These are phyloP conservation scores for Takifugu bimaculatus DNA, from an alignment of 2,113 vertebrate species.

Conservation along the genomic window DNA sequence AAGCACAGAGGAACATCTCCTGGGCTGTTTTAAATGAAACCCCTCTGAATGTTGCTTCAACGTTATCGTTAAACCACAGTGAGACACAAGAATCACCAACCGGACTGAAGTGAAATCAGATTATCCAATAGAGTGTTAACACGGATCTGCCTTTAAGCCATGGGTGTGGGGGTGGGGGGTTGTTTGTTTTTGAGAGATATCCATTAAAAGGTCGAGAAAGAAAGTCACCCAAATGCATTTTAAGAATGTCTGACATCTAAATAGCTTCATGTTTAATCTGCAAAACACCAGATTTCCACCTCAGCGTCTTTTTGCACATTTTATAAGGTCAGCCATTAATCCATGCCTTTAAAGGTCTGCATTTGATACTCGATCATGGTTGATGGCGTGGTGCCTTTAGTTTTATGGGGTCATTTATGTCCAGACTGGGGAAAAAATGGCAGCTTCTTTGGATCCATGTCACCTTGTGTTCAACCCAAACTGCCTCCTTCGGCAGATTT, in stretches of 20 bases:
- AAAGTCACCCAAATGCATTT: no score
- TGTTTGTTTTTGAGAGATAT: background rate
- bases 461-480: slow-evolving; percentile 49
- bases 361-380: slow-evolving; percentile 23
- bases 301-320: background rate
- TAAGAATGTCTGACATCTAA: no score
- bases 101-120: no score
- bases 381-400: slow-evolving; percentile 29
- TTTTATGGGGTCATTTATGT: slow-evolving; percentile 54
- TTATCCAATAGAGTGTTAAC: no score
- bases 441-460: slow-evolving; percentile 48
- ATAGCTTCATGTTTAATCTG: no score
- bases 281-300: no score
- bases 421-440: slow-evolving; percentile 49
- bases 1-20: no score
- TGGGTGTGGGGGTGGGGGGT: background rate
- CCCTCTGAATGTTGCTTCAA: no score
- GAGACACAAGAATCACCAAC: no score
- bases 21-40: no score
- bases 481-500: slow-evolving; percentile 38
- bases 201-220: background rate
- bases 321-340: slow-evolving; percentile 21
- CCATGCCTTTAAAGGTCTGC: slow-evolving; percentile 17
- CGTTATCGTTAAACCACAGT: no score
- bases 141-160: background rate